These are phyloP conservation scores for Turnix velox DNA, from an alignment of 2,113 vertebrate species.

Conservation along the genomic window DNA sequence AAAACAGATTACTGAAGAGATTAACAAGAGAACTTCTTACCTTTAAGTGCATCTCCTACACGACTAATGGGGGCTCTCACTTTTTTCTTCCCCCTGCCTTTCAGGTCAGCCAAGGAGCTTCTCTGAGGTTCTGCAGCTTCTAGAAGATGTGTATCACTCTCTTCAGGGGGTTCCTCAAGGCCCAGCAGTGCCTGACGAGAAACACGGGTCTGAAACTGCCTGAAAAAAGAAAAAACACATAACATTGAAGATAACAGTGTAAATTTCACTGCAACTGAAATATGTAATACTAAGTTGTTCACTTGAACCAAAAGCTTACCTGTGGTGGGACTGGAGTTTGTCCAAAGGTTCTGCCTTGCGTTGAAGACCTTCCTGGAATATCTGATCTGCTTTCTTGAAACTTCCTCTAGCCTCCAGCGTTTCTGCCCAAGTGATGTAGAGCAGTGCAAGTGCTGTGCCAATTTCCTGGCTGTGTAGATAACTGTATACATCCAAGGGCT, in stretches of 20 bases:
- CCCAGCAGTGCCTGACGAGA: slow-evolving; percentile 82
- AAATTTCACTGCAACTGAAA: neutral
- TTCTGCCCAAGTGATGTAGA: slow-evolving; percentile 95
- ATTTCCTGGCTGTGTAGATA: slow-evolving; percentile 89
- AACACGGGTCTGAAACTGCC: slow-evolving; percentile 90
- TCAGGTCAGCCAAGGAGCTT: slow-evolving; percentile 82
- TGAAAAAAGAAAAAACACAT: too few species aligned
- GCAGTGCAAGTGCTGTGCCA: slow-evolving; percentile 78
- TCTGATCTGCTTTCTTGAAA: slow-evolving; percentile 83
- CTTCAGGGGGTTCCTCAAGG: slow-evolving; percentile 68
- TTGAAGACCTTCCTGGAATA: slow-evolving; percentile 88
- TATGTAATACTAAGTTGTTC: neutral
- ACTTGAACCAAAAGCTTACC: slow-evolving; percentile 65
- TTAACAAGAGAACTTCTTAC: slow-evolving; percentile 71
- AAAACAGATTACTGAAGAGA: slow-evolving; percentile 62
- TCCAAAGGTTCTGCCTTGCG: slow-evolving; percentile 84
- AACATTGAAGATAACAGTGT: neutral
- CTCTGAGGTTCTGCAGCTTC: slow-evolving; percentile 75
- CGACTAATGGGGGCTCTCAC: slow-evolving; percentile 81
- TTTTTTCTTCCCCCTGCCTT: slow-evolving; percentile 87
- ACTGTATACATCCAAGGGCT: slow-evolving; percentile 88
- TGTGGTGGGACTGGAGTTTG: slow-evolving; percentile 85
- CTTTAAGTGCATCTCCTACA: slow-evolving; percentile 75
- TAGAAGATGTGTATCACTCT: slow-evolving; percentile 3
- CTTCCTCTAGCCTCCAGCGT: slow-evolving; percentile 85